phyloP scores from a whole-genome alignment of 2,888 invertebrate species.

The Drosophila anceps region DNA sequence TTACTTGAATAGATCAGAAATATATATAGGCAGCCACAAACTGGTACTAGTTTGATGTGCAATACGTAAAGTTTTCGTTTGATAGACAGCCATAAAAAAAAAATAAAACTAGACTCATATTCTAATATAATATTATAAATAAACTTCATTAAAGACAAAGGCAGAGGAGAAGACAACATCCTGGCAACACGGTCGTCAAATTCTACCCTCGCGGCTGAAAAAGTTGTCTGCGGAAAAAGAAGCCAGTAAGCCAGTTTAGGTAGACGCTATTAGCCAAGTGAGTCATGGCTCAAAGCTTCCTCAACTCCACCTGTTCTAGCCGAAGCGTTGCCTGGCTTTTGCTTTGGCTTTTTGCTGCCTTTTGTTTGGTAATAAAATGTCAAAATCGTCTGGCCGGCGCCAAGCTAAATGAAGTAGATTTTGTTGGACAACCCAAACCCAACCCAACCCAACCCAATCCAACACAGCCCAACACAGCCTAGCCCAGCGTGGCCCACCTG shows the following conservation, averaged over 20 bases:
- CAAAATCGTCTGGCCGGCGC: conserved; percentile 80
- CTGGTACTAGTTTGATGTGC: conserved; percentile 41
- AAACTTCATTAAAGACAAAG: conserved; percentile 15
- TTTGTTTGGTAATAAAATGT: conserved; percentile 77
- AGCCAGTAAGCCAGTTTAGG: conserved; percentile 56
- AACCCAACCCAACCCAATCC: not conserved
- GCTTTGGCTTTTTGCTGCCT: conserved; percentile 44
- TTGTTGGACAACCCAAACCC: conserved; percentile 13
- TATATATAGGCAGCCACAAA: conserved; percentile 6
- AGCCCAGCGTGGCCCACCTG: not conserved
- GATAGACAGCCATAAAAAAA: conserved; percentile 9
- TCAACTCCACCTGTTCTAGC: conserved; percentile 3
- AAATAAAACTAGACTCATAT: not conserved
- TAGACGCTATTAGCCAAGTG: conserved; percentile 55
- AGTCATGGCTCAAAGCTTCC: conserved; percentile 51
- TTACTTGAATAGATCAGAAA: conserved; percentile 19
- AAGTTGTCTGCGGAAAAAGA: conserved; percentile 23
- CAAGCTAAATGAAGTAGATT: conserved; percentile 72
- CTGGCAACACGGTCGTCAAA: conserved; percentile 33
- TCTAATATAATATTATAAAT: conserved; percentile 19
- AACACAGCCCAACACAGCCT: not conserved
- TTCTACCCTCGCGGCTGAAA: conserved; percentile 24
- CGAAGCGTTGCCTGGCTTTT: conserved; percentile 3
- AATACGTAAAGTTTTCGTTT: conserved; percentile 48
- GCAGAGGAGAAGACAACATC: conserved; percentile 16